A percentile compares a stretch with the other conserved stretches of the same genome.
These are phyloP conservation scores for Limnephilus marmoratus DNA, from an alignment of 2,888 invertebrate genomes.

Conservation along the genomic window DNA sequence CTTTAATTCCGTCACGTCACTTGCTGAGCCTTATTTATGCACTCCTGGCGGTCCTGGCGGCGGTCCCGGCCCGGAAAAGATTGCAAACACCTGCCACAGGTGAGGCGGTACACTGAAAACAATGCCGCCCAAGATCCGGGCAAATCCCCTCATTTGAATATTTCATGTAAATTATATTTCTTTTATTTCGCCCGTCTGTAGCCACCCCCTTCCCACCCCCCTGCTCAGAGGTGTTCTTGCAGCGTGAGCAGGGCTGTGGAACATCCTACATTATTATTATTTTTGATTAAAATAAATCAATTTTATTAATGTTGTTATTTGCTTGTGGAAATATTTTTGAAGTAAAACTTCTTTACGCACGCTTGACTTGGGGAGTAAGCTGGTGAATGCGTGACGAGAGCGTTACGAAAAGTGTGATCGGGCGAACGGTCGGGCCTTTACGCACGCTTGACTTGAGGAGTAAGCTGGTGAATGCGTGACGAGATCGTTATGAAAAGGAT, in stretches of 20 bases:
- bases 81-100: constrained; percentile 30
- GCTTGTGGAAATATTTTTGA: too few relatives aligned
- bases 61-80: constrained; percentile 13
- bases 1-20: background rate
- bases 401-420: too few relatives aligned
- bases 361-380: too few relatives aligned
- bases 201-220: constrained; percentile 20
- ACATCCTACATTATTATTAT: background rate
- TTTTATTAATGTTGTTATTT: too few relatives aligned
- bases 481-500: too few relatives aligned
- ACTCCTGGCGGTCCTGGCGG: background rate
- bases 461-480: too few relatives aligned
- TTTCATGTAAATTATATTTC: constrained; percentile 61
- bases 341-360: too few relatives aligned
- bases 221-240: constrained; percentile 2
- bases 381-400: too few relatives aligned
- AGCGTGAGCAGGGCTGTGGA: background rate
- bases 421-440: too few relatives aligned
- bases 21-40: background rate
- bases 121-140: constrained; percentile 57
- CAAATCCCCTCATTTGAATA: constrained; percentile 62
- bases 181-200: constrained; percentile 58
- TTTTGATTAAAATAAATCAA: background rate
- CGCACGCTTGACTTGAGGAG: too few relatives aligned
- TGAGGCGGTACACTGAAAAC: constrained; percentile 47